phyloP scores from a whole-genome alignment of 2,113 vertebrate species.

The Myanophis thanlyinensis region DNA sequence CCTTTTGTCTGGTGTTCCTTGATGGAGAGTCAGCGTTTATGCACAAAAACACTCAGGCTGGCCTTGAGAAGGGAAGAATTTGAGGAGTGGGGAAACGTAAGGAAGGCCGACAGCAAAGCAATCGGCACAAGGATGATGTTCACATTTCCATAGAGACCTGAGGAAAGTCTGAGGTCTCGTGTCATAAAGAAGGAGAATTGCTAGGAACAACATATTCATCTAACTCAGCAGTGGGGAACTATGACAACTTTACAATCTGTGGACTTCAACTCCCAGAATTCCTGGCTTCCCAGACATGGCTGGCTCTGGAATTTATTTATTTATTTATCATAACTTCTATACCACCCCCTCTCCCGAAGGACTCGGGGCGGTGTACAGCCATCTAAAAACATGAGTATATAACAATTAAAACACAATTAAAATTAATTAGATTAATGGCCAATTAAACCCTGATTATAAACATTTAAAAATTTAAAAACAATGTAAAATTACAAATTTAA shows the following conservation, averaged over 20 bases:
- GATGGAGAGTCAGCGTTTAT: slow-evolving; percentile 30
- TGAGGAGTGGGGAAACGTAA: slow-evolving; percentile 18
- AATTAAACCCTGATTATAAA: no score
- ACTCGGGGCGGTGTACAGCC: no score
- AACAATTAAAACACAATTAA: no score
- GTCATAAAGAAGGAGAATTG: background rate
- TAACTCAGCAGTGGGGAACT: background rate
- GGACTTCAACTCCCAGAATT: no score
- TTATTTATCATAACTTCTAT: no score
- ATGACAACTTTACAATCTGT: background rate
- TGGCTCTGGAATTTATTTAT: no score
- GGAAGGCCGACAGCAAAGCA: background rate
- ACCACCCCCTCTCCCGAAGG: no score
- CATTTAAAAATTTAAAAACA: no score
- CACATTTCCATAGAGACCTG: background rate
- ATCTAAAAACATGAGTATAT: no score
- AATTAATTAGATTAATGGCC: no score
- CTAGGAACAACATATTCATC: background rate
- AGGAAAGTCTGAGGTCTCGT: background rate
- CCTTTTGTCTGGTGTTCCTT: slow-evolving; percentile 54
- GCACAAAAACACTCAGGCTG: background rate
- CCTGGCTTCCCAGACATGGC: no score
- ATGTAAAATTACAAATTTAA: no score
- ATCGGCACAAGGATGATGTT: background rate
- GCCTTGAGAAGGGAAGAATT: slow-evolving; percentile 45